A percentile compares a stretch with the other conserved stretches of the same genome.
phyloP scores from a whole-genome alignment of 2,888 invertebrate genomes.

The Cyaniris semiargus region DNA sequence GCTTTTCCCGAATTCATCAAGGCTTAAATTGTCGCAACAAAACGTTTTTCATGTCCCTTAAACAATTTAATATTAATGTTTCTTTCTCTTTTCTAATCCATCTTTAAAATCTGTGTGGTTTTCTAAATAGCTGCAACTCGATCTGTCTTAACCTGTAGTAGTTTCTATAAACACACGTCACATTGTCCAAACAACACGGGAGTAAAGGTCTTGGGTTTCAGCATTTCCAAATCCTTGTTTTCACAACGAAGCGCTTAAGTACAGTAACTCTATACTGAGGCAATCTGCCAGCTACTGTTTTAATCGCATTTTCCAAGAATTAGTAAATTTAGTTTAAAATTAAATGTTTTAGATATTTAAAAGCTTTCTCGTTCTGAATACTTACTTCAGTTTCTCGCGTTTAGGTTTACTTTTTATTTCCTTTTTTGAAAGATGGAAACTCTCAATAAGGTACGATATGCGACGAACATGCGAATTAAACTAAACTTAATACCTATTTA shows the following conservation, averaged over 20 bases:
- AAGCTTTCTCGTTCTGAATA: not conserved
- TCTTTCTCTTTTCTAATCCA: not conserved
- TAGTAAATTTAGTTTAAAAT: constrained; percentile 16
- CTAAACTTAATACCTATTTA: no score
- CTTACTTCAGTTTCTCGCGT: no score
- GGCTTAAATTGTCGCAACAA: no score
- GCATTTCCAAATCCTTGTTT: constrained; percentile 79
- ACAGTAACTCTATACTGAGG: constrained; percentile 69
- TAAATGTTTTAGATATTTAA: not conserved
- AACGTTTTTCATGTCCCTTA: no score
- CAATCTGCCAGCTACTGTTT: constrained; percentile 58
- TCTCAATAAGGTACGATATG: no score
- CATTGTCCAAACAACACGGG: constrained; percentile 73
- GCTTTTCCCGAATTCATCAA: not conserved
- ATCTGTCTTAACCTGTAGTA: constrained; percentile 50
- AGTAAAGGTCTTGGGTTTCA: constrained; percentile 70
- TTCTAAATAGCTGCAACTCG: constrained; percentile 38
- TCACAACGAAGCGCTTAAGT: constrained; percentile 73
- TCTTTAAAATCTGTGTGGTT: not conserved
- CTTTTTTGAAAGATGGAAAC: no score
- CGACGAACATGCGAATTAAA: not conserved
- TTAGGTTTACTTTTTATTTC: not conserved
- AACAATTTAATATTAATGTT: no score
- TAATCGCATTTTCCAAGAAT: constrained; percentile 25
- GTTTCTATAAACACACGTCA: constrained; percentile 73